Evolutionary conservation across 2,888 invertebrate species (phyloP).

Genomic region (Ctenicera cuprea): DNA sequence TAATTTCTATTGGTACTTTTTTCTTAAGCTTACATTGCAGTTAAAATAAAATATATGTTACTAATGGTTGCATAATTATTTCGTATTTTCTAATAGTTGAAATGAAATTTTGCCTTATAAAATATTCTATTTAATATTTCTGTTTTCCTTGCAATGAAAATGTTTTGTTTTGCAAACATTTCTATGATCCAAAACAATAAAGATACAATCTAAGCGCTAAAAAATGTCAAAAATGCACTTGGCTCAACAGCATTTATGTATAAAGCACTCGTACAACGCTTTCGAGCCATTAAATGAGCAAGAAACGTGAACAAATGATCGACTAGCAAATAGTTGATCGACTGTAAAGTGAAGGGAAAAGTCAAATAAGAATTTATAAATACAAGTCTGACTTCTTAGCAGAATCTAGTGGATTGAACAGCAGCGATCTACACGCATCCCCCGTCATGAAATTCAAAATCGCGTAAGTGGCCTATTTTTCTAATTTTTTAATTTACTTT

Average conservation of each 20-base stretch:
- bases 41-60: too few species aligned
- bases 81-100: too few species aligned
- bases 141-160: neutral
- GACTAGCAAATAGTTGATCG: slow-evolving; percentile 59
- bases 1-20: too few species aligned
- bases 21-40: too few species aligned
- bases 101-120: too few species aligned
- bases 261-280: slow-evolving; percentile 34
- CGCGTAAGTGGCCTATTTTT: slow-evolving; percentile 65
- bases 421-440: slow-evolving; percentile 65
- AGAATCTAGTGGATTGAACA: slow-evolving; percentile 67
- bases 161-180: neutral
- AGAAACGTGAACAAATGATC: slow-evolving; percentile 21
- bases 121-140: too few species aligned
- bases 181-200: slow-evolving; percentile 29
- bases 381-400: slow-evolving; percentile 67
- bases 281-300: slow-evolving; percentile 28
- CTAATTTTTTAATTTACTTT: slow-evolving; percentile 40
- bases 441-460: slow-evolving; percentile 66
- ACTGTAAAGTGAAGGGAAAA: slow-evolving; percentile 71
- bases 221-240: slow-evolving; percentile 50
- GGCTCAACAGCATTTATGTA: slow-evolving; percentile 39
- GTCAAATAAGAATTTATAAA: slow-evolving; percentile 70
- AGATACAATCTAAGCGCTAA: slow-evolving; percentile 33
- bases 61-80: too few species aligned